Conservation (phyloP, 2,113 vertebrate genomes). For the Eurystomus gularis region DNA sequence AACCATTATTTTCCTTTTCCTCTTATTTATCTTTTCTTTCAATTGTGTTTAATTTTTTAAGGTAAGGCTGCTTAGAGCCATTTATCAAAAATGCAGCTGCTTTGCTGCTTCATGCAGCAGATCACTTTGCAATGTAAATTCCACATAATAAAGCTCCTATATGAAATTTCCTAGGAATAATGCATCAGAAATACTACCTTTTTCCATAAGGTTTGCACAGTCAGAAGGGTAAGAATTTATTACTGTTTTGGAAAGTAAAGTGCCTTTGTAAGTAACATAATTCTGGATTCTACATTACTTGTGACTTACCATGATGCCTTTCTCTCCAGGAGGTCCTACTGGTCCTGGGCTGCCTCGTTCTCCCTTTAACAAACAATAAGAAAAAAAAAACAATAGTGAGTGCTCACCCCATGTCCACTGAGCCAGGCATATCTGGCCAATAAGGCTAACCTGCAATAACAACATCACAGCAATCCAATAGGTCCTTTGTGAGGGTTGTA, state of each 20-base stretch:
- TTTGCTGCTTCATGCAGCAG: not conserved
- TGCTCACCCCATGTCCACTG: not conserved
- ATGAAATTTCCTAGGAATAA: not conserved
- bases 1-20: not conserved
- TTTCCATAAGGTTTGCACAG: not conserved
- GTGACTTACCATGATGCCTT: conserved; percentile 86
- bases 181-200: not conserved
- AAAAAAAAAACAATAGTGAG: not conserved
- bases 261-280: not conserved
- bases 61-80: not conserved
- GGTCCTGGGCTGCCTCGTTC: conserved; percentile 90
- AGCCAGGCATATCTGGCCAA: not conserved
- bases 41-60: not conserved
- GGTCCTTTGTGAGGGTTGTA: not conserved
- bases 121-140: not conserved
- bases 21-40: not conserved
- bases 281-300: not conserved
- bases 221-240: not conserved
- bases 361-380: conserved; percentile 77
- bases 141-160: not conserved
- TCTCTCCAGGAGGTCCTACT: conserved; percentile 88
- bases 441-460: not conserved
- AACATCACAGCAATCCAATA: not conserved
- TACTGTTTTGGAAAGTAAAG: not conserved
- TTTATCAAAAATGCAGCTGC: not conserved